phyloP scores from a whole-genome alignment of 2,888 invertebrate species.

The Heliconius aoede region DNA sequence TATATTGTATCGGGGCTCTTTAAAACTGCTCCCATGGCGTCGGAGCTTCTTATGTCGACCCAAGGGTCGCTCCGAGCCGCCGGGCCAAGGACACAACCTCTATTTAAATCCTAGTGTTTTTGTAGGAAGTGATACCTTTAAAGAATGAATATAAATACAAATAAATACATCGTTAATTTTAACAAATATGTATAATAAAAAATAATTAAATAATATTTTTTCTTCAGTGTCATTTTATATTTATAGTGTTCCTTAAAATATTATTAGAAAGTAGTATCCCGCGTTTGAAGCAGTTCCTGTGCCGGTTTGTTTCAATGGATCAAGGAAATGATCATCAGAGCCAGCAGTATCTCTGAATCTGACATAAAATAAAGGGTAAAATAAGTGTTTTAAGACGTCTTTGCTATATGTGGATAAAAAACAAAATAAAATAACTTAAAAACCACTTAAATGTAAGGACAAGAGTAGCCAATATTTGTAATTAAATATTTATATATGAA shows the following conservation, averaged over 20 bases:
- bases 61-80: slow-evolving; percentile 30
- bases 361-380: no score
- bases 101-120: slow-evolving; percentile 24
- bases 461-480: neutral
- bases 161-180: neutral
- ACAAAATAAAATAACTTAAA: neutral
- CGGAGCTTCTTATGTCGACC: slow-evolving; percentile 33
- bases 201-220: no score
- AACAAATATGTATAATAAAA: no score
- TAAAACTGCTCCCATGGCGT: slow-evolving; percentile 39
- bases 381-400: no score
- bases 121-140: neutral
- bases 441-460: neutral
- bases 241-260: neutral
- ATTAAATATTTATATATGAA: no score
- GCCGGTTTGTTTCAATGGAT: no score
- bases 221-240: neutral
- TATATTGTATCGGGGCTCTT: slow-evolving; percentile 31
- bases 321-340: no score
- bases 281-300: no score
- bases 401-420: no score
- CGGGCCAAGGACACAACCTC: slow-evolving; percentile 37
- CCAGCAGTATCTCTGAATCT: no score
- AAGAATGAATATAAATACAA: neutral
- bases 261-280: neutral